Conservation (phyloP, 2,113 vertebrate genomes). For the Ageneiosus marmoratus region DNA sequence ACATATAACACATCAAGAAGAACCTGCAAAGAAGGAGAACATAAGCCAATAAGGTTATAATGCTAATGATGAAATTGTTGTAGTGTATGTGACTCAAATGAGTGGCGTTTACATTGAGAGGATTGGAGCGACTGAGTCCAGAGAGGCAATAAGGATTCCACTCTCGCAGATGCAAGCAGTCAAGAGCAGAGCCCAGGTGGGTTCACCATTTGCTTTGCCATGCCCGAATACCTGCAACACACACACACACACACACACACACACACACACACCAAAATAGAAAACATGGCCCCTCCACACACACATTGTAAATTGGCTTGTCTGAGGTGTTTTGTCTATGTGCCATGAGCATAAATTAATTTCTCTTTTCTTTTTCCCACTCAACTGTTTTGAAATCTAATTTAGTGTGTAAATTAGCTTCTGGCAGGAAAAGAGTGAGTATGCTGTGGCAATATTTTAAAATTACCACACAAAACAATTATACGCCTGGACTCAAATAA, state of each 20-base stretch:
- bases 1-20: constrained; percentile 99
- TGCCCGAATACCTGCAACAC: constrained; percentile 89
- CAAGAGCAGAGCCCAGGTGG: constrained; percentile 94
- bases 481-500: background rate
- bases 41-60: background rate
- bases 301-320: background rate
- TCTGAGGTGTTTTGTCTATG: background rate
- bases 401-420: background rate
- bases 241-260: constrained; percentile 38
- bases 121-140: constrained; percentile 94
- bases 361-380: background rate
- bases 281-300: background rate
- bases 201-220: constrained; percentile 95
- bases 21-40: constrained; percentile 77
- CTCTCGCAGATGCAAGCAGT: constrained; percentile 96
- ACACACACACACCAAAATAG: constrained; percentile 14
- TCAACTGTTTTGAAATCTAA: background rate
- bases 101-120: constrained; percentile 87
- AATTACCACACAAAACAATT: background rate
- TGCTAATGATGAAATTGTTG: background rate
- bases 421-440: background rate
- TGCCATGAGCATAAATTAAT: background rate
- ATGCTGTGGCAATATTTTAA: background rate
- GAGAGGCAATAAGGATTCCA: constrained; percentile 95
- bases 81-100: background rate